Percentiles rank a stretch among this genome's conserved stretches.
Conservation (phyloP, 2,797 vertebrate species). For the Hippopotamyrus pictus region DNA sequence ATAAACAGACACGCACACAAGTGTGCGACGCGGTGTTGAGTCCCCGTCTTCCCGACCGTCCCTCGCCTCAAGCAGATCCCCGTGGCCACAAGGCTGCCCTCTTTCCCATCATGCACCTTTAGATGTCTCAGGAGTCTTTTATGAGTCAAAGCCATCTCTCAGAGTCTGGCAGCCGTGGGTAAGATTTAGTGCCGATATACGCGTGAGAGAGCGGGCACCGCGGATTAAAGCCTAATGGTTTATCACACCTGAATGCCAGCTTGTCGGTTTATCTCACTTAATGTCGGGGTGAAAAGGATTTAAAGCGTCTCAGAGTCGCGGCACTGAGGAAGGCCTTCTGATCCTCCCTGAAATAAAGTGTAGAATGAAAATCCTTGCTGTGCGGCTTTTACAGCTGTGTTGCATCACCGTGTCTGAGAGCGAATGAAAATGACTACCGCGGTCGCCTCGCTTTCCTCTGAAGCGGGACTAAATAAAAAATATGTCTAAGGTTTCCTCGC, state of each 20-base stretch:
- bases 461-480: not conserved
- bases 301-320: not conserved
- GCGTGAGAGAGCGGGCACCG: constrained; percentile 7
- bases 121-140: not conserved
- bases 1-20: not conserved
- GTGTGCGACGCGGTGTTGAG: not conserved
- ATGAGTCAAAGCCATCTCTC: not conserved
- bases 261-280: constrained; percentile 20
- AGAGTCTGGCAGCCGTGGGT: not conserved
- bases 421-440: not conserved
- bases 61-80: not conserved
- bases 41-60: not conserved
- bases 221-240: constrained; percentile 18
- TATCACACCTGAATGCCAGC: constrained; percentile 13
- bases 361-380: not conserved
- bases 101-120: not conserved
- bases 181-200: constrained; percentile 3
- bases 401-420: not conserved
- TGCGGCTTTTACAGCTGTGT: not conserved
- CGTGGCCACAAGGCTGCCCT: not conserved
- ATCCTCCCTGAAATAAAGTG: constrained; percentile 8
- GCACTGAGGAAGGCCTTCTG: not conserved
- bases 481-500: not conserved
- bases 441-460: not conserved
- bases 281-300: constrained; percentile 3